Percentiles rank a stretch among this genome's conserved stretches.
phyloP scores from a whole-genome alignment of 2,888 invertebrate species.

The Philereme transversata region DNA sequence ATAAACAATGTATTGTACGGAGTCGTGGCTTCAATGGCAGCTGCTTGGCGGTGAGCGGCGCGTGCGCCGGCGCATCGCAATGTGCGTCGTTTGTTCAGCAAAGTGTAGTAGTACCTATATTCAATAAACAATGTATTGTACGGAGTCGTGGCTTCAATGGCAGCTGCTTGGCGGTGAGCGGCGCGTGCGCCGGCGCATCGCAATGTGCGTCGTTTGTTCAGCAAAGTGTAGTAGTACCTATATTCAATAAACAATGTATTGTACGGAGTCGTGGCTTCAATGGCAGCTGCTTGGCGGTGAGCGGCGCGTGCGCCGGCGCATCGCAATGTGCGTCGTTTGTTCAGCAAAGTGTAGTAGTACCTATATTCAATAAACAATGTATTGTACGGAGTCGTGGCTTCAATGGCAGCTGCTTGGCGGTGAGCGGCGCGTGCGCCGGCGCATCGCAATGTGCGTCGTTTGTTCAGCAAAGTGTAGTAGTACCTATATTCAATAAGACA shows the following conservation, averaged over 20 bases:
- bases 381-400: slow-evolving; percentile 16
- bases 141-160: slow-evolving; percentile 20
- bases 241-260: background rate
- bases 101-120: no score
- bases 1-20: background rate
- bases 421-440: slow-evolving; percentile 19
- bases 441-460: no score
- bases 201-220: no score
- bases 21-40: slow-evolving; percentile 21
- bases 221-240: no score
- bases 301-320: slow-evolving; percentile 16
- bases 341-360: no score
- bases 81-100: no score
- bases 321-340: no score
- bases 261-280: slow-evolving; percentile 17
- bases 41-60: slow-evolving; percentile 10
- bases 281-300: slow-evolving; percentile 8
- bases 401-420: slow-evolving; percentile 5
- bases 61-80: slow-evolving; percentile 11
- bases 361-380: background rate
- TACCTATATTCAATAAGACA: no score
- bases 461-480: no score
- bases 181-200: slow-evolving; percentile 15
- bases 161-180: slow-evolving; percentile 7
- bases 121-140: background rate